Evolutionary conservation across 2,888 invertebrate genomes (phyloP).

Genomic region (Eurytoma californica): DNA sequence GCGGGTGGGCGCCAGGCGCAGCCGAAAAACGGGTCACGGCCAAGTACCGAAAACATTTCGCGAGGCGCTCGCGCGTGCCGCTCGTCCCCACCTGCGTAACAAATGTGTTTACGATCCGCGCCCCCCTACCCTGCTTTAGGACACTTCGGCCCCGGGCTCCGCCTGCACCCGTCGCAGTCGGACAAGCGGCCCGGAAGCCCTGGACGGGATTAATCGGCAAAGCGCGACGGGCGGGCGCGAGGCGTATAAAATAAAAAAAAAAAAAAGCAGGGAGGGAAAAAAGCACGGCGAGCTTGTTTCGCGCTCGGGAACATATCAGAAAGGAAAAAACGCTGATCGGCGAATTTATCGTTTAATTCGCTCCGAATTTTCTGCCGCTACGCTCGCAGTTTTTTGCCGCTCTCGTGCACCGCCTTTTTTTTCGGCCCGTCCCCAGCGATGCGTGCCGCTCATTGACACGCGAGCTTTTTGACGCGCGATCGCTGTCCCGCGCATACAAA

Average conservation of each 20-base stretch:
- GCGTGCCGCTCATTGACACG: slow-evolving; percentile 26
- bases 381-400: neutral
- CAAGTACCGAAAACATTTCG: slow-evolving; percentile 8
- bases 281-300: slow-evolving; percentile 30
- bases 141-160: neutral
- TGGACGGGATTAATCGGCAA: slow-evolving; percentile 25
- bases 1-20: neutral
- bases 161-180: neutral
- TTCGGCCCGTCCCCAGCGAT: neutral
- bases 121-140: neutral
- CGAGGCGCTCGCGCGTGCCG: neutral
- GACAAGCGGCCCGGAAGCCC: slow-evolving; percentile 33
- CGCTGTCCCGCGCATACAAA: neutral
- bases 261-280: neutral
- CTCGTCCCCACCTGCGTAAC: neutral
- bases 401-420: neutral
- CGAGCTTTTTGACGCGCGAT: slow-evolving; percentile 32
- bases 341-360: slow-evolving; percentile 39
- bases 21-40: slow-evolving; percentile 41
- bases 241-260: neutral
- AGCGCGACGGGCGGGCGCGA: neutral
- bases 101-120: slow-evolving; percentile 38
- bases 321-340: slow-evolving; percentile 32
- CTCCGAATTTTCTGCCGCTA: neutral
- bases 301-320: slow-evolving; percentile 8